Base-by-base conservation (phyloP, 2,113 vertebrate species). In the Gymnarchus niloticus region DNA sequence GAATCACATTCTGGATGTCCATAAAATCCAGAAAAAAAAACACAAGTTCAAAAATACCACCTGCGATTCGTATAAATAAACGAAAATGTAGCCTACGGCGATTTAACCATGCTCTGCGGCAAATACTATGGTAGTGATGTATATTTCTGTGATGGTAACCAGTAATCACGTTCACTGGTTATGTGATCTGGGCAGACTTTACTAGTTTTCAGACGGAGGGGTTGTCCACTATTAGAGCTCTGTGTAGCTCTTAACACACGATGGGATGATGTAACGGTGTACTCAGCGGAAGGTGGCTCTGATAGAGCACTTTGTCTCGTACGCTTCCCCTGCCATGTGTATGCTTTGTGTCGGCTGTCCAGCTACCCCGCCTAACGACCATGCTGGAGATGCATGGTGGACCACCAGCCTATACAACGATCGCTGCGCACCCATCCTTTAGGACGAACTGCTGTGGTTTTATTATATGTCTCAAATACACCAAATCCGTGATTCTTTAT, bases 291-390 rank as follows among this genome's bases (percentile, higher is more conserved):
- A 51, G 57, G 41, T 6, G 14, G 84, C 21, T 51, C 23, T 19
- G 49, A 14, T 41, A 52, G 17, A 84, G 49, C 69, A 51, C 56
- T 78, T 59, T 5, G 51, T 51, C 88, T 86, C 89, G 87, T 87
- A 92, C 92, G 85, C 85, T 87, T 89, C 91, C 89, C 87, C 90
- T 90, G 89, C 93, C 91, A 91, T 91, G 92, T 93, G 8, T 82
- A 52, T 28, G 83, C 86, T 93, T 93, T 93, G 93, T 88, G 65
- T 93, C 91, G 90, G 87, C 90, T 92, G 89, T 92, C 91, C 87
- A 91, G 81, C 25, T 83, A 94, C 92, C 92, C 93, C 89, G 59
- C 89, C 61, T 86, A 90, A 90, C 87, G 87, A 89, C 83, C 56
- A 73, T 52, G 14, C 49, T 48, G 37, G 28, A 51, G 57, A 59